phyloP scores from a whole-genome alignment of 2,888 invertebrate species.

The Tachina grossa region DNA sequence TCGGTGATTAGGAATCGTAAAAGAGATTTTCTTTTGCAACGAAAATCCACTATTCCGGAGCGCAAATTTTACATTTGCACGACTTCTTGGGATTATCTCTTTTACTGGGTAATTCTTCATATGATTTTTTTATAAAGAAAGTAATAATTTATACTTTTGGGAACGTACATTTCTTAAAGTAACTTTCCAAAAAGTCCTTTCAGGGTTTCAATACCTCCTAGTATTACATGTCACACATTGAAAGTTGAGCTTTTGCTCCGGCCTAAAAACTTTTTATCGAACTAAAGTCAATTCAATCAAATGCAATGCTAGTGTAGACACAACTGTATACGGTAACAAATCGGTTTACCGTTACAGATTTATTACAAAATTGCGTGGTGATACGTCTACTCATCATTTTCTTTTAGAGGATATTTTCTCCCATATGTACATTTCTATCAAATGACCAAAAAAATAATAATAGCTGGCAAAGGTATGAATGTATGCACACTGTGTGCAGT shows the following conservation, averaged over 20 bases:
- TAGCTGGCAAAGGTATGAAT: background rate
- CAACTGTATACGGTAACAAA: background rate
- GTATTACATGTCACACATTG: no score
- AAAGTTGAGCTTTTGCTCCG: background rate
- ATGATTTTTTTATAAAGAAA: background rate
- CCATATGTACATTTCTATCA: background rate
- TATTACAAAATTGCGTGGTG: conserved; percentile 25
- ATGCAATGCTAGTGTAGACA: conserved; percentile 25
- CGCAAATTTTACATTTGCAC: no score
- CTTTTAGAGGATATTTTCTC: conserved; percentile 18
- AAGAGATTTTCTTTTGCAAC: no score
- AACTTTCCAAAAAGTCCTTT: background rate
- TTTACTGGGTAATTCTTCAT: background rate
- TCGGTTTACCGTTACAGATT: conserved; percentile 18
- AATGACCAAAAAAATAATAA: background rate
- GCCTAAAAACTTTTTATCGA: background rate
- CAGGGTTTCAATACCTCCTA: no score
- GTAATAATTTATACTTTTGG: background rate
- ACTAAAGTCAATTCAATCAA: background rate
- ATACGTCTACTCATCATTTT: background rate
- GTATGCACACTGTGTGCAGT: background rate
- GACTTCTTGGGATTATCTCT: no score
- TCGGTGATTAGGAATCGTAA: no score
- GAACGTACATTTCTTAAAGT: background rate
- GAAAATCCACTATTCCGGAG: no score